These are phyloP conservation scores for mouse (Mus musculus) DNA, from an alignment of 2,113 vertebrate species.

Conservation along the genomic window DNA sequence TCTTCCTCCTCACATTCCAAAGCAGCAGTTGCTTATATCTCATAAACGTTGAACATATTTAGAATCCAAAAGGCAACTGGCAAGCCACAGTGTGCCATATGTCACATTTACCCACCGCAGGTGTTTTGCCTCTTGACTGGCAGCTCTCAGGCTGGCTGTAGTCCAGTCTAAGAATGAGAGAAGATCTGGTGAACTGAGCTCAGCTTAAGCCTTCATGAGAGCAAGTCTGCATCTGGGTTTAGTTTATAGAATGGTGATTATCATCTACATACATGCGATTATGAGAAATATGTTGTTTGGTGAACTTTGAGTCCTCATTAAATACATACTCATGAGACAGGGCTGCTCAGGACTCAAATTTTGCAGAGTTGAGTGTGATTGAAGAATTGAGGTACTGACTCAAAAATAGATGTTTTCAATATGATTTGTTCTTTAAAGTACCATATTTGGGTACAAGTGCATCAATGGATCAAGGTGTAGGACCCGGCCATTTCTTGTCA, in stretches of 20 bases:
- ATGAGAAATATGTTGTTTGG: background rate
- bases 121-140: slow-evolving; percentile 68
- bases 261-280: background rate
- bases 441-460: background rate
- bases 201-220: slow-evolving; percentile 3
- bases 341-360: background rate
- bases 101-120: slow-evolving; percentile 56
- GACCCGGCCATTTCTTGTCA: background rate
- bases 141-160: slow-evolving; percentile 55
- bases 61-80: slow-evolving; percentile 63
- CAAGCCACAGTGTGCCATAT: slow-evolving; percentile 59
- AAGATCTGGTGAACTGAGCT: background rate
- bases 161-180: slow-evolving; percentile 35
- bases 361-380: background rate
- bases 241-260: slow-evolving; percentile 31
- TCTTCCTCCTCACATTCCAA: slow-evolving; percentile 1
- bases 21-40: slow-evolving; percentile 62
- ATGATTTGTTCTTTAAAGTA: background rate
- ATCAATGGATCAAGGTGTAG: background rate
- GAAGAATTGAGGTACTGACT: background rate
- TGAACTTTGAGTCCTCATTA: background rate
- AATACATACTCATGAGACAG: background rate
- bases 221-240: slow-evolving; percentile 37
- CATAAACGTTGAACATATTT: slow-evolving; percentile 63
- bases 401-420: background rate